Evolutionary conservation across 2,888 invertebrate species (phyloP), one percentile per base, ranked within the genome.

Genomic region (Nephrotoma guestfalica): DNA sequence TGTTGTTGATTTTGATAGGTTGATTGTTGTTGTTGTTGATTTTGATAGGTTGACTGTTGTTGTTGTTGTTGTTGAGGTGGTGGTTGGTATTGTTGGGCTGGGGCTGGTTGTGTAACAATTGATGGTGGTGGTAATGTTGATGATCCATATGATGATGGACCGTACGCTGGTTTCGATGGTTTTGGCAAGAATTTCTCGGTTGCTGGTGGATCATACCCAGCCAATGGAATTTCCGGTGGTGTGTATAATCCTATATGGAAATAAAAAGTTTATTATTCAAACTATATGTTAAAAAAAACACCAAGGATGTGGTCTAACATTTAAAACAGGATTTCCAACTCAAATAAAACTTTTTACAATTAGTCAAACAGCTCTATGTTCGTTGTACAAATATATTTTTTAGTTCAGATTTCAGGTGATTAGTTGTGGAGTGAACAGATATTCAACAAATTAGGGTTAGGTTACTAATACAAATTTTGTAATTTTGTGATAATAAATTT

Each of bases 41-140:
- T 51, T 87, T 88, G 15, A 83, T 83, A 18, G 15, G 86, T 87
- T 86, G 87, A 83, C 43, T 85, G 45, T 43, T 88, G 88, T 84
- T 86, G 86, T 87, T 87, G 47, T 41, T 57, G 86, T 86, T 88
- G 47, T 83, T 90, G 89, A 88, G 92, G 92, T 90, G 89, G 88
- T 92, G 92, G 0, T 92, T 90, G 1, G 91, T 92, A 1, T 85
- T 86, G 88, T 92, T 92, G 89, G 92, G 92, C 90, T 91, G 92
- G 57, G 92, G 91, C 86, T 86, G 42, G 85, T 45, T 84, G 86
- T 40, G 86, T 83, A 3, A 41, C 90, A 93, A 92, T n/a, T 91
- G 90, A 0, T 93, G 92, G 91, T 93, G 92, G 90, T 92, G 92
- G 87, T 87, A 18, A 41, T 42, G 88, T 91, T 92, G 86, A 92